A percentile compares a stretch with the other conserved stretches of the same genome.
Evolutionary conservation across 2,888 invertebrate genomes (phyloP).

Genomic region (Ypsolopha scabrella): DNA sequence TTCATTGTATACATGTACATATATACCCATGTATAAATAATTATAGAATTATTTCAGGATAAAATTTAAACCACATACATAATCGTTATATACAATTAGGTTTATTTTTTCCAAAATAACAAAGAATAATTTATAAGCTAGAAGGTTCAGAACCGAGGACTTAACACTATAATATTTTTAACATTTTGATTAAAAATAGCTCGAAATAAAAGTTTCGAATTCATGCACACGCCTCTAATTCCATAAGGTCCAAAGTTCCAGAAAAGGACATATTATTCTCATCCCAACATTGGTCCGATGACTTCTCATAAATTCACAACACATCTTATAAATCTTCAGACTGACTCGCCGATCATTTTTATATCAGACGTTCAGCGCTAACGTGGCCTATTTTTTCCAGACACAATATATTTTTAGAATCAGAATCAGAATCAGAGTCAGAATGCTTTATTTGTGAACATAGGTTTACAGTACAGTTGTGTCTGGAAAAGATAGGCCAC

Average conservation of each 20-base stretch:
- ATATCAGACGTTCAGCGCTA: too few species aligned
- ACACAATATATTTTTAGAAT: too few species aligned
- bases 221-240: neutral
- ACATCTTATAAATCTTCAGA: neutral
- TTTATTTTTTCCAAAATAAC: slow-evolving; percentile 63
- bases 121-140: slow-evolving; percentile 51
- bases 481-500: too few species aligned
- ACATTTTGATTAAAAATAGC: slow-evolving; percentile 1
- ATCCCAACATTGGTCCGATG: slow-evolving; percentile 32
- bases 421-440: too few species aligned
- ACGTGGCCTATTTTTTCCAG: too few species aligned
- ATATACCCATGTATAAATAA: too few species aligned
- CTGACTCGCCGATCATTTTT: too few species aligned
- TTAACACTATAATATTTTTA: slow-evolving; percentile 13
- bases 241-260: neutral
- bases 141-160: slow-evolving; percentile 54
- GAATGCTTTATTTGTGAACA: too few species aligned
- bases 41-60: neutral
- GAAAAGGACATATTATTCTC: neutral
- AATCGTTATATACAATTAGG: slow-evolving; percentile 53
- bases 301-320: neutral
- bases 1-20: too few species aligned
- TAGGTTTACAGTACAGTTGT: too few species aligned
- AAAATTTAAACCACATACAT: slow-evolving; percentile 7
- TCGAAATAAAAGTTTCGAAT: neutral